Base-by-base conservation (phyloP, 2,888 invertebrate genomes). In the Sinelater perroti region DNA sequence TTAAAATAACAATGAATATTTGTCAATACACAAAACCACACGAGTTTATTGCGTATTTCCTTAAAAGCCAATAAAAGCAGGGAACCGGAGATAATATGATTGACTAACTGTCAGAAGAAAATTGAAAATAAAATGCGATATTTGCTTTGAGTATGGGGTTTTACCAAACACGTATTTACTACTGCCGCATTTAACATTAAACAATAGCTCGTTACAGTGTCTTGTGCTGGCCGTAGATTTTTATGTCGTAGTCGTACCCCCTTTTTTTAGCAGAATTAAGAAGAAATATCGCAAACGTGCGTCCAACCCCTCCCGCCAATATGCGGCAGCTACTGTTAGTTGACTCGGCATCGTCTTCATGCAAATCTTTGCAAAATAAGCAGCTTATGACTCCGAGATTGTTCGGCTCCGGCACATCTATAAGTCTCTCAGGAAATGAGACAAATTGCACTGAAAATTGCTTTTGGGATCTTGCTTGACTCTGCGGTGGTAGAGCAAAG, bases 201-300 rank as follows among this genome's bases (percentile, higher is more conserved):
- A n/a, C n/a, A n/a, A n/a, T n/a, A n/a, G n/a, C n/a, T n/a, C n/a
- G n/a, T n/a, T n/a, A n/a, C n/a, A n/a, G n/a, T n/a, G n/a, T n/a
- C n/a, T n/a, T 49, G 24, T 14, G 16, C 21, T 40, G 56, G 17
- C 56, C 56, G 13, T 52, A 57, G 16, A 57, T 31, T 38, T 57
- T 57, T 38, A 57, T 57, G 28, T 57, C 56, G 16, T 46, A 57
- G 30, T 57, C 46, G 21, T 52, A 51, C 3, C 52, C 46, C 6
- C 20, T 18, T 7, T 31, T 10, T 7, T 14, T 20, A 8, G 10
- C 8, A 31, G 21, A 36, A 5, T 35, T 36, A 6, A 57, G n/a
- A n/a, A 24, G 17, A 26, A 56, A 45, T 16, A 44, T 56, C 4
- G 26, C 46, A 26, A 57, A 57, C 10, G 45, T 57, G 28, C 40